Evolutionary conservation across 2,888 invertebrate species (phyloP).

Genomic region (Aleiodes leptofemur): DNA sequence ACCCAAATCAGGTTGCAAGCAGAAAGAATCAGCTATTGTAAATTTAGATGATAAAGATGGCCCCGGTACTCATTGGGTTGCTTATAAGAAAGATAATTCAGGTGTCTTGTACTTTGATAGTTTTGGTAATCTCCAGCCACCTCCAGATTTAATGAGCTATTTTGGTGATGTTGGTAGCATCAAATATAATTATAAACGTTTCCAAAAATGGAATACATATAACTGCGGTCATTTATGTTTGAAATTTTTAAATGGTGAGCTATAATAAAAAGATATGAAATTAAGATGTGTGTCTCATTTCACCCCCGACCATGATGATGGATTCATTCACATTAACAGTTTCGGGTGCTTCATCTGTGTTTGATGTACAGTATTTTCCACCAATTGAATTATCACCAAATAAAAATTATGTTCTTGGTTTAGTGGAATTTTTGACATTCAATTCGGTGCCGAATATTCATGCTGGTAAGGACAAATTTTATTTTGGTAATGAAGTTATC

Average conservation of each 20-base stretch:
- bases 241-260: not conserved
- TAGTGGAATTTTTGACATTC: conserved; percentile 61
- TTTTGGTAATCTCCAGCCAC: conserved; percentile 68
- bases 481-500: conserved; percentile 47
- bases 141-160: conserved; percentile 59
- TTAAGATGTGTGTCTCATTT: not conserved
- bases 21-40: conserved; percentile 29
- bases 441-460: conserved; percentile 59
- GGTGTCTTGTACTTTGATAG: conserved; percentile 68
- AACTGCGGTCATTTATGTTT: not conserved
- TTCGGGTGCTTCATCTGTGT: conserved; percentile 55
- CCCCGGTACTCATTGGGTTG: conserved; percentile 63
- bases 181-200: not conserved
- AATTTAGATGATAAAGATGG: conserved; percentile 39
- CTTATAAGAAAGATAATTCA: conserved; percentile 64
- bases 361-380: conserved; percentile 58
- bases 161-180: not conserved
- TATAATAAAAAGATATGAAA: not conserved
- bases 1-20: conserved; percentile 35
- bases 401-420: conserved; percentile 60
- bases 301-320: conserved; percentile 33
- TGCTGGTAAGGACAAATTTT: conserved; percentile 57
- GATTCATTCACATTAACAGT: conserved; percentile 60
- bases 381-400: conserved; percentile 57
- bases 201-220: not conserved